phyloP scores from a whole-genome alignment of 2,888 invertebrate genomes.

The Gymnosoma rotundatum region DNA sequence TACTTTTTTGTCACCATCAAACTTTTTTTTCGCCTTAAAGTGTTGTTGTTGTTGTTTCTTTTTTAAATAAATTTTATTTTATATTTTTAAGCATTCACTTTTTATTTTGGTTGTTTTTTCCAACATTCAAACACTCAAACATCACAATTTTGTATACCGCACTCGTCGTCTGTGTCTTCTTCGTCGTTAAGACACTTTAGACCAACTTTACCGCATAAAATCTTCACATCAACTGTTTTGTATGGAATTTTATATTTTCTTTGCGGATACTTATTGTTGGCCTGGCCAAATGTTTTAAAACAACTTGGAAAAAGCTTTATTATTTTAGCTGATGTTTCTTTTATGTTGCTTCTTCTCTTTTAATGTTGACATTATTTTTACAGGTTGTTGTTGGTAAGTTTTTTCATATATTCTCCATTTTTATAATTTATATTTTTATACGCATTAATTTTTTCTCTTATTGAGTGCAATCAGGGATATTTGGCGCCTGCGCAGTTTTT shows the following conservation, averaged over 20 bases:
- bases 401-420: not conserved
- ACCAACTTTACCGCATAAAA: slow-evolving; percentile 73
- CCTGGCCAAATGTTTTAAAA: slow-evolving; percentile 55
- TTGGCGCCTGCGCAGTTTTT: slow-evolving; percentile 49
- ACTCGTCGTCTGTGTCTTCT: slow-evolving; percentile 33
- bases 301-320: slow-evolving; percentile 60
- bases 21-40: not conserved
- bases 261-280: slow-evolving; percentile 43
- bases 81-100: slow-evolving; percentile 35
- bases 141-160: slow-evolving; percentile 65
- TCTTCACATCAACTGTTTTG: slow-evolving; percentile 73
- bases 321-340: slow-evolving; percentile 39
- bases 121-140: slow-evolving; percentile 55
- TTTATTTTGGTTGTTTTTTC: slow-evolving; percentile 2
- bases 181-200: slow-evolving; percentile 68
- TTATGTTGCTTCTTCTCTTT: slow-evolving; percentile 18
- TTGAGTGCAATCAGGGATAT: not conserved
- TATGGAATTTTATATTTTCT: slow-evolving; percentile 46
- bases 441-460: not conserved
- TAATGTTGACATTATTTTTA: slow-evolving; percentile 57
- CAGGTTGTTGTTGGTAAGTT: slow-evolving; percentile 40
- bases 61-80: slow-evolving; percentile 12
- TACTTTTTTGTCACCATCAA: not conserved
- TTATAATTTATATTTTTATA: not conserved
- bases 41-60: not conserved